These are phyloP conservation scores for Philaethria dido DNA, from an alignment of 2,888 invertebrate species.

Conservation along the genomic window DNA sequence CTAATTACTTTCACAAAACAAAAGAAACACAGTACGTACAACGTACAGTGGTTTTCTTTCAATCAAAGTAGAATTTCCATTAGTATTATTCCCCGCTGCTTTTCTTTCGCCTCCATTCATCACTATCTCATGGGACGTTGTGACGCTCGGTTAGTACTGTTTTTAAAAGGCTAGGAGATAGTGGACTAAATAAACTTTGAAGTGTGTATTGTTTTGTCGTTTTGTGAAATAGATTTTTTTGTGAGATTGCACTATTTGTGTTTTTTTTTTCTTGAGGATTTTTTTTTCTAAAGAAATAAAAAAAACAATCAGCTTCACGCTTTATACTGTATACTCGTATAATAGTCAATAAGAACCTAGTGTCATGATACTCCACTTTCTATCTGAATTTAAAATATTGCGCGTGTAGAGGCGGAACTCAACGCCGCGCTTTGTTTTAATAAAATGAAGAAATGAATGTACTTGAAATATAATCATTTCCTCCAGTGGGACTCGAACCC, in stretches of 20 bases:
- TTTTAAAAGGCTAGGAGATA: constrained; percentile 4
- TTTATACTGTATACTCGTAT: no score
- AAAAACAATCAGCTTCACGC: no score
- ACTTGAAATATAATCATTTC: no score
- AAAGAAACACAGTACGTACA: not conserved
- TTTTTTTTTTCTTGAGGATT: no score
- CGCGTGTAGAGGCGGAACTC: no score
- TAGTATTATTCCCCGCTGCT: constrained; percentile 10
- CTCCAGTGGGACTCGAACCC: no score
- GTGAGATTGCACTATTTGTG: not conserved
- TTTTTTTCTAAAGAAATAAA: no score
- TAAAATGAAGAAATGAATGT: no score
- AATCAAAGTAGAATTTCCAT: constrained; percentile 10
- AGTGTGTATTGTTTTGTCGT: not conserved
- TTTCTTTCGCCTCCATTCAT: constrained; percentile 11
- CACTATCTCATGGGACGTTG: constrained; percentile 15
- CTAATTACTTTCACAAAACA: not conserved
- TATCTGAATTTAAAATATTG: no score
- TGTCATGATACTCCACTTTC: no score
- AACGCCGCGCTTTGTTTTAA: no score
- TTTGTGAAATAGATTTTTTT: not conserved
- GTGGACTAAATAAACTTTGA: constrained; percentile 17
- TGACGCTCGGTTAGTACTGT: not conserved
- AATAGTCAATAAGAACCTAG: no score
- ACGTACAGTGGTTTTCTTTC: not conserved